Evolutionary conservation across 1,140 invertebrate species (phyloP), one percentile per base, ranked within the genome.

Genomic region (Charaxes varanes): DNA sequence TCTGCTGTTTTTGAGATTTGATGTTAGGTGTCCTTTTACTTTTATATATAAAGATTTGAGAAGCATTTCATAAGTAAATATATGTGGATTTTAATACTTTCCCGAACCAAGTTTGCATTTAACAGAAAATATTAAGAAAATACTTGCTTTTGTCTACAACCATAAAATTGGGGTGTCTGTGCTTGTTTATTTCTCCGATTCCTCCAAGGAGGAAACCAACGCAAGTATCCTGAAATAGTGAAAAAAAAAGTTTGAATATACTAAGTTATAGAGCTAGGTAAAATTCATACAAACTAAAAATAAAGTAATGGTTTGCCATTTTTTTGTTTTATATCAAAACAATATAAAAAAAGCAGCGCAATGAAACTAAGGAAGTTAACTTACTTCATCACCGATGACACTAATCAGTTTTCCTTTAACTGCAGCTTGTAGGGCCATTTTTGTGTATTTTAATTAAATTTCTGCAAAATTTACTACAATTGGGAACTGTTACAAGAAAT

Each of bases 111-210:
- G n/a, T n/a, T n/a, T n/a, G n/a, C n/a, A n/a, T n/a, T n/a, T n/a
- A n/a, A n/a, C n/a, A n/a, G n/a, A n/a, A n/a, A n/a, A n/a, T n/a
- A n/a, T n/a, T n/a, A n/a, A n/a, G 14, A 22, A 32, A n/a, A 4
- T 16, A 83, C 90, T 88, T 90, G 97, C 96, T 97, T 90, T 99
- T 99, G 71, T 98, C 96, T 10, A 99, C 96, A 13, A 99, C 96
- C 90, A 99, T 91, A 72, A 99, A 99, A 85, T 99, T 99, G 0
- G 97, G 91, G 66, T 98, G 95, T 43, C 97, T 90, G 80, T 98
- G 94, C 85, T 99, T 99, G 82, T 99, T 99, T 41, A 99, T 94
- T 89, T 97, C 98, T 14, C 98, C 98, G 70, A 99, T 94, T 38
- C 98, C 98, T 27, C 98, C 98, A 14, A 99, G 85, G 3, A 99